Evolutionary conservation across 2,888 invertebrate species (phyloP), one percentile per base, ranked within the genome.

Genomic region (Lymantria dispar): DNA sequence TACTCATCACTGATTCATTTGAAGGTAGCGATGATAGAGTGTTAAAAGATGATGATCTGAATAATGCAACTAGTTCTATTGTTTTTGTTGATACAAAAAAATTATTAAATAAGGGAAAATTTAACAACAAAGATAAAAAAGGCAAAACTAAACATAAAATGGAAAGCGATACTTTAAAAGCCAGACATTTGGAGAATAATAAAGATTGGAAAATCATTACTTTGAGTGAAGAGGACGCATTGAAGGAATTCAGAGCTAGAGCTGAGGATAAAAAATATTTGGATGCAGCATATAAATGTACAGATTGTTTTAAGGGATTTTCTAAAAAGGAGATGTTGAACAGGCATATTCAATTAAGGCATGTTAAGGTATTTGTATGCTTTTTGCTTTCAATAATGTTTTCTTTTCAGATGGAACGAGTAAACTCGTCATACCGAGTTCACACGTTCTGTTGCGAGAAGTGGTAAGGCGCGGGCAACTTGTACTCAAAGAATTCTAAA

Each of bases 291-390:
- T 83, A 64, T 52, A 86, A 87, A 60, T 90, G 90, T 60, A 64
- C 62, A 0, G 76, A 83, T 42, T 90, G 90, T 54, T 82, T 80
- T 41, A 87, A 82, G 60, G 79, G 85, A 0, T 90, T 89, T 49
- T 85, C 87, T 0, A 87, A 85, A 50, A 77, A 79, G 38, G 79
- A 85, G 30, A 89, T 87, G 70, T 52, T 86, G 10, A 68, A 74
- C 8, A 68, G 89, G 40, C 90, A 90, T 62, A 62, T 58, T 0
- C 68, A 74, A 33, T 58, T 83, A 14, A 72, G 82, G 33, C 89
- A 90, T 63, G 71, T 68, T 66, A 76, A 83, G 79, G 89, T 89
- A 72, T 62, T 22, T 22, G 5, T 22, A 22, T 22, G 22, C 22
- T 22, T 22, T 22, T 5, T 11, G 10, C 8, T 13, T 22, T 22